Percentiles rank a stretch among this genome's conserved stretches.
Evolutionary conservation across 2,888 invertebrate species (phyloP).

Genomic region (Ophion ellenae): DNA sequence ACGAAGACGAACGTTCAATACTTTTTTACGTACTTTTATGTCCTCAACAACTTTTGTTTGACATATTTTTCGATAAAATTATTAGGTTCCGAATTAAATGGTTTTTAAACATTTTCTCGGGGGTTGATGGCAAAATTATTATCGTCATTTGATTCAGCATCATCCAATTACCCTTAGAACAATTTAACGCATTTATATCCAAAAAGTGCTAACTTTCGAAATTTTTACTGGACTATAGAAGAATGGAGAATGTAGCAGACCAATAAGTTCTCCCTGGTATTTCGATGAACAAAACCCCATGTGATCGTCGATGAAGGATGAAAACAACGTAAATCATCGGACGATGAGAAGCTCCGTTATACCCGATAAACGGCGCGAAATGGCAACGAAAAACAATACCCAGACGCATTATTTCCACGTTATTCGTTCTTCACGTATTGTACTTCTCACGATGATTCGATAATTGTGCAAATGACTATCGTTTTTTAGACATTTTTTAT

Average conservation of each 20-base stretch:
- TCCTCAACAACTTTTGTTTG: too few relatives aligned
- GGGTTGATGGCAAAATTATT: too few relatives aligned
- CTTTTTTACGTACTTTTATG: too few relatives aligned
- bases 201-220: too few relatives aligned
- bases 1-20: too few relatives aligned
- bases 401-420: background rate
- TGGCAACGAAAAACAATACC: background rate
- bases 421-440: background rate
- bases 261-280: background rate
- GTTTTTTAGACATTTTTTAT: background rate
- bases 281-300: conserved; percentile 5
- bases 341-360: conserved; percentile 1
- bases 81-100: too few relatives aligned
- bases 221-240: background rate
- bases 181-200: too few relatives aligned
- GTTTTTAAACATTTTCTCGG: too few relatives aligned
- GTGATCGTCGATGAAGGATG: background rate
- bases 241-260: background rate
- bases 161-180: too few relatives aligned
- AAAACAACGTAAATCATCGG: conserved; percentile 21
- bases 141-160: too few relatives aligned
- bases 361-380: background rate
- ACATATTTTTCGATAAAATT: too few relatives aligned
- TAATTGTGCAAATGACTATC: background rate
- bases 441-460: background rate